Conservation (phyloP, 1,140 invertebrate species). For the Micrasema minimum region DNA sequence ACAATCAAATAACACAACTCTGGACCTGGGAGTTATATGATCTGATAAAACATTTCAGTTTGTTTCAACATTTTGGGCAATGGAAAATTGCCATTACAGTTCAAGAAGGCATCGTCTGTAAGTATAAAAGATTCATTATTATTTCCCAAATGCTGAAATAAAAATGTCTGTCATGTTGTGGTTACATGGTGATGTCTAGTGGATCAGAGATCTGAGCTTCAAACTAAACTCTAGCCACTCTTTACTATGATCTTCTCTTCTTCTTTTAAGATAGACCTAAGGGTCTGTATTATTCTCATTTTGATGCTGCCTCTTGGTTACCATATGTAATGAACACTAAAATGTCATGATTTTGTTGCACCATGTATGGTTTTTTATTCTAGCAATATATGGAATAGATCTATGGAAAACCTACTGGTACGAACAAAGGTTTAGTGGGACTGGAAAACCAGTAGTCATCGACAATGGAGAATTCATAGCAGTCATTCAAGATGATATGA, state of each 20-base stretch:
- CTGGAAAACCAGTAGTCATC: slow-evolving; percentile 39
- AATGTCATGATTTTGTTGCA: slow-evolving; percentile 5
- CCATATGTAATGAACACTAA: not conserved
- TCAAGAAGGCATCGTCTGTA: slow-evolving; percentile 37
- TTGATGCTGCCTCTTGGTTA: no score
- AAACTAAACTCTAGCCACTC: no score
- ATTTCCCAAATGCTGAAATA: no score
- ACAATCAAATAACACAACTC: slow-evolving; percentile 38
- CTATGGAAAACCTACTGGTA: slow-evolving; percentile 51
- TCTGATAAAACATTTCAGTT: slow-evolving; percentile 25
- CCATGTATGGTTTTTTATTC: no score
- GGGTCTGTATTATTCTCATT: no score
- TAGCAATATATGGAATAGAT: slow-evolving; percentile 48
- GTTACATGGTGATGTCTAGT: no score
- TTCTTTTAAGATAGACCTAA: no score
- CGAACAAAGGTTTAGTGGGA: slow-evolving; percentile 40
- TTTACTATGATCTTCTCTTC: no score
- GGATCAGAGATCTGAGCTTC: no score
- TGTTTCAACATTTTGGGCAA: slow-evolving; percentile 34
- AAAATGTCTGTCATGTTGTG: no score
- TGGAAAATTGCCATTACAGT: slow-evolving; percentile 48
- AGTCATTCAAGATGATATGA: slow-evolving; percentile 26
- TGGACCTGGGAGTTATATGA: slow-evolving; percentile 45
- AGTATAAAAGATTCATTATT: no score
- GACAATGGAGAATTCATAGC: slow-evolving; percentile 46